Conservation (phyloP, 1,140 invertebrate species). For the Megalopta genalis region DNA sequence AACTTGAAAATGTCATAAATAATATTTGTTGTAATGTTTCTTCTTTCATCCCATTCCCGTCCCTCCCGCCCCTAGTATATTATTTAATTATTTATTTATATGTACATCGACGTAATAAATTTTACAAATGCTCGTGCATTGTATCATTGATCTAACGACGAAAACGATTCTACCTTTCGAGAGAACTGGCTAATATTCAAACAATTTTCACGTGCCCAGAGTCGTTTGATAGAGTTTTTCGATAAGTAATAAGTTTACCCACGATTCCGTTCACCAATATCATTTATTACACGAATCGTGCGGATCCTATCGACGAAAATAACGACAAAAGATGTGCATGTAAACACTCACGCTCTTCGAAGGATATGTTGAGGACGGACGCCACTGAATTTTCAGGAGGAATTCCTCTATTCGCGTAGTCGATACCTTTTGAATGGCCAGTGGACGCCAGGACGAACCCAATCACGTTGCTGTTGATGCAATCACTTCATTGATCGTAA, state of each 20-base stretch:
- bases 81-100: no score
- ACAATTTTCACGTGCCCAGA: neutral
- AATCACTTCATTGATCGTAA: slow-evolving; percentile 15
- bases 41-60: no score
- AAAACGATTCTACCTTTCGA: no score
- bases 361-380: slow-evolving; percentile 10
- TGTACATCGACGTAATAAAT: no score
- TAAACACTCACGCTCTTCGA: slow-evolving; percentile 29
- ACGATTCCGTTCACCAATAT: slow-evolving; percentile 27
- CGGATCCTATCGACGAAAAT: neutral
- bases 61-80: no score
- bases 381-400: slow-evolving; percentile 22
- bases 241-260: neutral
- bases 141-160: no score
- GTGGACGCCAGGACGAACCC: no score
- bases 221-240: neutral
- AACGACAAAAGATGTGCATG: neutral
- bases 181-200: no score
- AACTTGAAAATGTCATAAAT: no score
- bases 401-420: neutral
- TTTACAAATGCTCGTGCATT: no score
- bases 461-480: neutral
- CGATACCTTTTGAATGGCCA: neutral
- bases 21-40: no score
- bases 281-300: slow-evolving; percentile 21